Percentiles rank a stretch among this genome's conserved stretches.
Conservation (phyloP, 2,113 vertebrate species). For the Myotis brandtii region DNA sequence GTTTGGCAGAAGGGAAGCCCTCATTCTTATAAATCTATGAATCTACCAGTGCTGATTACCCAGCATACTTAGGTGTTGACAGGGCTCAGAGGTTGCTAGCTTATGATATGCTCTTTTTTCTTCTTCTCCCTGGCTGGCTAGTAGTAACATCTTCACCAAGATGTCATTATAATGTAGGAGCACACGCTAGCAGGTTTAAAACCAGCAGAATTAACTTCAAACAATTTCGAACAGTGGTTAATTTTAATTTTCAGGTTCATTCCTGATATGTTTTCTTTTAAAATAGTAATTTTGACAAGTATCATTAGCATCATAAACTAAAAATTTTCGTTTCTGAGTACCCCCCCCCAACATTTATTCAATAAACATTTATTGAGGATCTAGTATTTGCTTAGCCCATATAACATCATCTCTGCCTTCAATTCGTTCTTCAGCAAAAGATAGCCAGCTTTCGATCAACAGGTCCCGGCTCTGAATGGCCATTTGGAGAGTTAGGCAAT, state of each 20-base stretch:
- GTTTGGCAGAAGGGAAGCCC: no score
- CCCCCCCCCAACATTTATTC: background rate
- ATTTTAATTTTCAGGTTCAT: slow-evolving; percentile 43
- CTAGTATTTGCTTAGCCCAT: background rate
- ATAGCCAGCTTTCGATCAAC: background rate
- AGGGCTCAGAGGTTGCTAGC: no score
- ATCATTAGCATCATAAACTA: background rate
- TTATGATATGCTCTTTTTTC: no score
- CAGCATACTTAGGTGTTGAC: no score
- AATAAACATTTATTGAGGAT: background rate
- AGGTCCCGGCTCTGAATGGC: background rate
- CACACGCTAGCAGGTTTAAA: background rate
- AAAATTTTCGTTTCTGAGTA: background rate
- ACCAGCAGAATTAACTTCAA: slow-evolving; percentile 36
- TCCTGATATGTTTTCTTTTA: background rate
- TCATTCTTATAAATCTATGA: no score
- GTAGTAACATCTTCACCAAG: no score
- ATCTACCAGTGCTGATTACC: no score
- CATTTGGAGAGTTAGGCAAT: background rate
- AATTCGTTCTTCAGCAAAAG: slow-evolving; percentile 42
- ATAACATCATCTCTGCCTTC: background rate
- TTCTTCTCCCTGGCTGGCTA: no score
- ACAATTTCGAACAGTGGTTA: background rate
- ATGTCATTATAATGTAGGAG: no score
- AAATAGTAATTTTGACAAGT: background rate